phyloP scores from a whole-genome alignment of 1,140 invertebrate species.

The Fragariocoptes setiger region DNA sequence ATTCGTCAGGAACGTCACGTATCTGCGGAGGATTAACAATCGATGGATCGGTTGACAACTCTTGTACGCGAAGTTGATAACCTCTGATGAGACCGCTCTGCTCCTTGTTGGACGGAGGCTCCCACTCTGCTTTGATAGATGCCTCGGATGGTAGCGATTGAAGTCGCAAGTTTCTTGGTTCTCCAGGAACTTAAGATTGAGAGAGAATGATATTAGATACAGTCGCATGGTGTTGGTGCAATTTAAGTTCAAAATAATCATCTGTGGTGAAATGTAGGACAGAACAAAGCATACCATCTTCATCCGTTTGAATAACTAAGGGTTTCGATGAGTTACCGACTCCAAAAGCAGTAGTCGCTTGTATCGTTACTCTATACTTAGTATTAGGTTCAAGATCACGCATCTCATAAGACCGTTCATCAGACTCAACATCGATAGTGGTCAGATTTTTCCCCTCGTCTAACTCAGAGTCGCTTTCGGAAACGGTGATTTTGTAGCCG shows the following conservation, averaged over 20 bases:
- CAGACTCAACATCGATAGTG: slow-evolving; percentile 33
- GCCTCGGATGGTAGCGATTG: slow-evolving; percentile 63
- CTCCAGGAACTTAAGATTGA: slow-evolving; percentile 48
- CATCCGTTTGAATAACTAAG: slow-evolving; percentile 63
- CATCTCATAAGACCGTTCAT: slow-evolving; percentile 33
- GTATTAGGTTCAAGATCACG: slow-evolving; percentile 74
- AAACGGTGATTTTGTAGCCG: too few relatives aligned
- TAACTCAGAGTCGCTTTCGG: too few relatives aligned
- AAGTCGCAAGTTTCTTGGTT: slow-evolving; percentile 61
- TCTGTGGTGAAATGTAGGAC: slow-evolving; percentile 1
- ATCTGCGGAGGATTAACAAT: slow-evolving; percentile 13
- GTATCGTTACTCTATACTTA: slow-evolving; percentile 71
- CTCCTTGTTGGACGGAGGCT: slow-evolving; percentile 52
- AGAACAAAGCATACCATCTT: slow-evolving; percentile 68
- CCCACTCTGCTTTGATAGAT: slow-evolving; percentile 64
- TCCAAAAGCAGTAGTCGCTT: slow-evolving; percentile 66
- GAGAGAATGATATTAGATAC: background rate
- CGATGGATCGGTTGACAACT: slow-evolving; percentile 32
- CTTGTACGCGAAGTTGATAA: slow-evolving; percentile 79
- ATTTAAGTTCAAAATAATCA: background rate
- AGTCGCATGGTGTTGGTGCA: slow-evolving; percentile 7
- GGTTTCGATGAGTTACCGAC: slow-evolving; percentile 46
- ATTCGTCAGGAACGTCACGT: slow-evolving; percentile 44
- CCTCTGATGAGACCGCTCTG: slow-evolving; percentile 82
- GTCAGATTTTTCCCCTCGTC: too few relatives aligned